Conservation (phyloP, 1,140 invertebrate species). For the Anastrepha obliqua region DNA sequence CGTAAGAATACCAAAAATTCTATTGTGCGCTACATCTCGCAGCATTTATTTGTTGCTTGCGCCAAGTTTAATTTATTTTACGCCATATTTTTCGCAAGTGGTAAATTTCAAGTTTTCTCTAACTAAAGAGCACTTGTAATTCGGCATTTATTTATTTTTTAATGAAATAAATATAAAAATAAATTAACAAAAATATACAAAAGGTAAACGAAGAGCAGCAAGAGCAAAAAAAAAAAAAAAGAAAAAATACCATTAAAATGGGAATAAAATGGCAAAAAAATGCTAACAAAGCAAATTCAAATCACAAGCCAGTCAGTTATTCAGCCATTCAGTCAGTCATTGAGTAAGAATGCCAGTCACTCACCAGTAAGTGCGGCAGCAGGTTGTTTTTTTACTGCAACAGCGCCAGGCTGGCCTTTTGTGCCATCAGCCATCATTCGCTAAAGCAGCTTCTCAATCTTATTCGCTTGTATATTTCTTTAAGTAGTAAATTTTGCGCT, state of each 20-base stretch:
- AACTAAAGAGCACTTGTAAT: neutral
- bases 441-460: neutral
- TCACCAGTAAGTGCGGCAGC: neutral
- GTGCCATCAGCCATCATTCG: neutral
- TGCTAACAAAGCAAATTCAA: slow-evolving; percentile 1
- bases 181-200: neutral
- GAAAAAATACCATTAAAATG: neutral
- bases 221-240: neutral
- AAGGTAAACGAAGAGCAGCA: neutral
- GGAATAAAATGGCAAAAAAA: neutral
- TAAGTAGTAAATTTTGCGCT: too few species aligned
- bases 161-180: too few species aligned
- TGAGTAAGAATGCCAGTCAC: neutral
- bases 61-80: neutral
- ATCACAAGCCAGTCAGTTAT: neutral
- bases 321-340: neutral
- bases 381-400: neutral
- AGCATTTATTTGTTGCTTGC: neutral
- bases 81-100: neutral
- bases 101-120: neutral
- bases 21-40: neutral
- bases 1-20: neutral
- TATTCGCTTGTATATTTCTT: too few species aligned
- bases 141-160: neutral
- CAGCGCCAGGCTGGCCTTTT: too few species aligned